Percentiles rank a stretch among this genome's conserved stretches.
Evolutionary conservation across 2,797 vertebrate genomes (phyloP).

Genomic region (Tragopan temminckii): DNA sequence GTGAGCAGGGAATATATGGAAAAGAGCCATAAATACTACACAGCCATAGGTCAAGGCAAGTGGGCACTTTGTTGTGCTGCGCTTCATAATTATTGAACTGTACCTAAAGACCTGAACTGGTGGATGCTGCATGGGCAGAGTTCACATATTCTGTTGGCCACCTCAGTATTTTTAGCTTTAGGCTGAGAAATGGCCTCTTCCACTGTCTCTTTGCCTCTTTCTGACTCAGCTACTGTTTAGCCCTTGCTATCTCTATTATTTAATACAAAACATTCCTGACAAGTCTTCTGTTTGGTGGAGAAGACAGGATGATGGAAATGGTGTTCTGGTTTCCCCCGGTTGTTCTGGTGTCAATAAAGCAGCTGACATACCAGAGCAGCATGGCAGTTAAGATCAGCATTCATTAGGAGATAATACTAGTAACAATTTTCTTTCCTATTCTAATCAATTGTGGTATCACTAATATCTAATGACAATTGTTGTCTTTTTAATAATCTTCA

Average conservation of each 20-base stretch:
- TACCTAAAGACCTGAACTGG: background rate
- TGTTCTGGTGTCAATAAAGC: background rate
- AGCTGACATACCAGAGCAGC: background rate
- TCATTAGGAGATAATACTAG: background rate
- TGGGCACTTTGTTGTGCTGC: background rate
- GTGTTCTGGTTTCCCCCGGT: background rate
- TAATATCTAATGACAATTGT: conserved; percentile 36
- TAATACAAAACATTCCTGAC: background rate
- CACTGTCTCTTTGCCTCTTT: background rate
- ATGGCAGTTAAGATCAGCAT: background rate
- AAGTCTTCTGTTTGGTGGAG: background rate
- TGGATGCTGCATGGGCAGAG: background rate
- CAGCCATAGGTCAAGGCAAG: background rate
- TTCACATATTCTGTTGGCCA: background rate
- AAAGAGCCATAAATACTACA: background rate
- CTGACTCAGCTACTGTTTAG: background rate
- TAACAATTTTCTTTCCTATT: conserved; percentile 17
- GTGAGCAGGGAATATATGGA: background rate
- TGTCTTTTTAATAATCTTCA: background rate
- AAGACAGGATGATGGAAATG: background rate
- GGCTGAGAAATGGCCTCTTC: background rate
- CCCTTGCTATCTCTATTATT: background rate
- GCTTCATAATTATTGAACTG: background rate
- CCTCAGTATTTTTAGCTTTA: background rate
- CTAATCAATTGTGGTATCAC: background rate